Evolutionary conservation across 2,888 invertebrate genomes (phyloP).

Genomic region (Nephrocerus scutellatus): DNA sequence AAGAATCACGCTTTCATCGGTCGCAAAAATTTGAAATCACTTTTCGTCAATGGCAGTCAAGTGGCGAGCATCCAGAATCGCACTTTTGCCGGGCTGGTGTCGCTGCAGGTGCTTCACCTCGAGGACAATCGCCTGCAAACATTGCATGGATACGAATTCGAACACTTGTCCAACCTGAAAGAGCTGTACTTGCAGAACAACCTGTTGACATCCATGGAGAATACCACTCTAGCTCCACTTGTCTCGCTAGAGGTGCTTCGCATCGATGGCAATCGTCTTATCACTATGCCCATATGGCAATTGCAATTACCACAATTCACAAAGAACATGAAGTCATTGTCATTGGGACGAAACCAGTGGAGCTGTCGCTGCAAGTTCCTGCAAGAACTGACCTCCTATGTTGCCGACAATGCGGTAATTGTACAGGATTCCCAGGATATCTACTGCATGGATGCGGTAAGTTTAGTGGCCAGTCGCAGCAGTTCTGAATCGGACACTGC

Average conservation of each 20-base stretch:
- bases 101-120: constrained; percentile 72
- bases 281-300: constrained; percentile 77
- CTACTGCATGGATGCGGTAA: constrained; percentile 63
- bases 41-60: constrained; percentile 79
- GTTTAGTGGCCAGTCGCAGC: constrained; percentile 14
- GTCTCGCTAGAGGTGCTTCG: constrained; percentile 73
- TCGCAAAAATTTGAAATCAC: constrained; percentile 77
- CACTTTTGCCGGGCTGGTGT: constrained; percentile 82
- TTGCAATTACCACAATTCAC: constrained; percentile 42
- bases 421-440: constrained; percentile 74
- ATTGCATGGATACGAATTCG: constrained; percentile 81
- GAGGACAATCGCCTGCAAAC: constrained; percentile 76
- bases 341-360: constrained; percentile 77
- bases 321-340: constrained; percentile 46
- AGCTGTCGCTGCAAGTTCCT: constrained; percentile 86
- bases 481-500: constrained; percentile 34
- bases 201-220: constrained; percentile 68
- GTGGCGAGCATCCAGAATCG: constrained; percentile 83
- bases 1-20: constrained; percentile 90
- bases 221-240: constrained; percentile 70
- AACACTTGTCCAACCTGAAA: constrained; percentile 69
- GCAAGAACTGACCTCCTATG: constrained; percentile 75
- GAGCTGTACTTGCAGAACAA: constrained; percentile 85
- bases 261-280: constrained; percentile 76
- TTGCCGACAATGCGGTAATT: constrained; percentile 74